These are phyloP conservation scores for Nemopilema nomurai DNA, from an alignment of 30 jellyfish, hydroid and myxozoan species.

Conservation along the genomic window DNA sequence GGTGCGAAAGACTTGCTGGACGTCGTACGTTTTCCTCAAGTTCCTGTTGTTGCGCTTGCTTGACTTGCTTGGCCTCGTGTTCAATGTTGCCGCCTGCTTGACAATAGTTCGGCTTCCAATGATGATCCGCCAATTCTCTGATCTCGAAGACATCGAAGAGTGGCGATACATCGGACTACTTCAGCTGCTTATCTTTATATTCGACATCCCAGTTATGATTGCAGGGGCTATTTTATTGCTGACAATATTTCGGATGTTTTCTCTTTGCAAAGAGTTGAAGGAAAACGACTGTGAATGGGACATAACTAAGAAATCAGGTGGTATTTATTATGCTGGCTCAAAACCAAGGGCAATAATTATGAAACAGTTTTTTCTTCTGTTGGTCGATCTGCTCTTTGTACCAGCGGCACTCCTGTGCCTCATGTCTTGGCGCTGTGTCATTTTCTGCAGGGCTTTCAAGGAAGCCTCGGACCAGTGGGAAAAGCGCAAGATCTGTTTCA, in stretches of 20 bases:
- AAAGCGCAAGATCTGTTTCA: slow-evolving; percentile 69
- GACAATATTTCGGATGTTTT: slow-evolving; percentile 74
- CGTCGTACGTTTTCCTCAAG: slow-evolving; percentile 62
- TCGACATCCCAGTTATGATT: slow-evolving; percentile 75
- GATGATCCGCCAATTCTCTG: slow-evolving; percentile 66
- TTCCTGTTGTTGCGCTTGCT: slow-evolving; percentile 71
- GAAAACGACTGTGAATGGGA: slow-evolving; percentile 47
- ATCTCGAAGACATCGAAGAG: slow-evolving; percentile 47
- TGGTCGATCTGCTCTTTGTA: slow-evolving; percentile 70
- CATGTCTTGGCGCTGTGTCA: slow-evolving; percentile 85
- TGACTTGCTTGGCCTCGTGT: slow-evolving; percentile 82
- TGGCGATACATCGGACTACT: slow-evolving; percentile 84
- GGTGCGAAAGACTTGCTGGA: slow-evolving; percentile 78
- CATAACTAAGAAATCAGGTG: slow-evolving; percentile 4
- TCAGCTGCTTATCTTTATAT: slow-evolving; percentile 64
- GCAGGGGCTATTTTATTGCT: slow-evolving; percentile 50
- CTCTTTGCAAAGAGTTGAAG: slow-evolving; percentile 60
- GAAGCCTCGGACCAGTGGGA: slow-evolving; percentile 72
- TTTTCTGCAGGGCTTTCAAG: slow-evolving; percentile 49
- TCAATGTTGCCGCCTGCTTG: slow-evolving; percentile 79
- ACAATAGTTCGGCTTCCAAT: slow-evolving; percentile 76
- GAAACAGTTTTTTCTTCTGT: slow-evolving; percentile 67
- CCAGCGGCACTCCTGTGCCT: slow-evolving; percentile 82
- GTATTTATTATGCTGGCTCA: slow-evolving; percentile 62
- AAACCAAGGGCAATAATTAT: slow-evolving; percentile 61